Conservation (phyloP, 2,113 vertebrate species). For the Alces alces region DNA sequence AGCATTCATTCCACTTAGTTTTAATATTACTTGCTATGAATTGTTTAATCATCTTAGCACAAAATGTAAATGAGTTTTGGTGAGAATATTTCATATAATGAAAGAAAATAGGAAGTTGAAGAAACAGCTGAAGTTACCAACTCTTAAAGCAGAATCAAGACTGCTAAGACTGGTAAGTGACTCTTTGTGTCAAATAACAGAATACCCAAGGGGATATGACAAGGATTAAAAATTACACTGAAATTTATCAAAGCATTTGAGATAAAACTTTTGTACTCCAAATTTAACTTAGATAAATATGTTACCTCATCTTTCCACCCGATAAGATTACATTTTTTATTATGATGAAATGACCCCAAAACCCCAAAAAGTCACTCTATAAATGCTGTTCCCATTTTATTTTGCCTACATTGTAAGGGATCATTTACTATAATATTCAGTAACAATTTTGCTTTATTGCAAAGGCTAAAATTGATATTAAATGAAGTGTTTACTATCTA, state of each 20-base stretch:
- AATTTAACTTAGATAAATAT: neutral
- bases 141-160: neutral
- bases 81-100: neutral
- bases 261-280: neutral
- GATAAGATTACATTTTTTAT: neutral
- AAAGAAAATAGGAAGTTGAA: neutral
- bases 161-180: neutral
- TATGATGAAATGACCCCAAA: neutral
- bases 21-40: neutral
- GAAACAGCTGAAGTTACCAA: neutral
- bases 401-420: neutral
- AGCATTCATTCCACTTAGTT: neutral
- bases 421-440: neutral
- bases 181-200: neutral
- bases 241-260: neutral
- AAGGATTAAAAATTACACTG: neutral
- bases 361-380: neutral
- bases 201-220: neutral
- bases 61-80: neutral
- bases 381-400: neutral
- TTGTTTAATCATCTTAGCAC: neutral
- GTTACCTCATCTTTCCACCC: neutral
- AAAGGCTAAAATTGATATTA: neutral
- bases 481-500: neutral
- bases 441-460: neutral